These are phyloP conservation scores for Neoarius graeffei DNA, from an alignment of 2,113 vertebrate genomes.

Conservation along the genomic window DNA sequence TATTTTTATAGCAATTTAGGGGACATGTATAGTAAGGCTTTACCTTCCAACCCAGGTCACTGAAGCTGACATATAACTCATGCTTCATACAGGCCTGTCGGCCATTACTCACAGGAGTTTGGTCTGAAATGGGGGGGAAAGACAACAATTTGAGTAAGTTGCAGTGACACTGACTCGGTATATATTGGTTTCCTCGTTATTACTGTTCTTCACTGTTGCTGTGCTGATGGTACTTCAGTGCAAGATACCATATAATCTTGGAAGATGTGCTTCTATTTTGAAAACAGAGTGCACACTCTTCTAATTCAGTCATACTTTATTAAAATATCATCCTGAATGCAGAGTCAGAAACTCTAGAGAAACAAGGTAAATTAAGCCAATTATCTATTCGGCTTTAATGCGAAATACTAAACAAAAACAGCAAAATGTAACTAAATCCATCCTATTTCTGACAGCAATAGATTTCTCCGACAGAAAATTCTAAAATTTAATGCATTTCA, in stretches of 20 bases:
- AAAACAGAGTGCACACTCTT: not conserved
- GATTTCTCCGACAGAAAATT: not conserved
- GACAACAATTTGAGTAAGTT: not conserved
- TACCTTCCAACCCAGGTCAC: slow-evolving; percentile 97
- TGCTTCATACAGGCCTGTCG: slow-evolving; percentile 87
- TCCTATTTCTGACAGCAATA: not conserved
- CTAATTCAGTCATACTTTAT: not conserved
- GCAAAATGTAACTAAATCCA: not conserved
- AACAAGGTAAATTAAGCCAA: not conserved
- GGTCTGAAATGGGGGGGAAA: slow-evolving; percentile 69
- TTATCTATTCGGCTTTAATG: not conserved
- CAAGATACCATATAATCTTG: not conserved
- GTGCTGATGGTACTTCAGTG: not conserved
- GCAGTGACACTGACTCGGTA: not conserved
- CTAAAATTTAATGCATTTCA: not conserved
- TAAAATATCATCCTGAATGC: not conserved
- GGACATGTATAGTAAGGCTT: slow-evolving; percentile 8
- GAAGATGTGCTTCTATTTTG: not conserved
- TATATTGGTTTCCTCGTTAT: not conserved
- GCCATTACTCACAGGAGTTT: slow-evolving; percentile 64
- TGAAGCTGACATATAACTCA: slow-evolving; percentile 95
- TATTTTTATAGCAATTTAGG: not conserved
- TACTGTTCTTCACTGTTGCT: not conserved
- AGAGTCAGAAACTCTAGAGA: not conserved
- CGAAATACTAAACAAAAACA: not conserved